phyloP scores from a whole-genome alignment of 2,797 vertebrate genomes.

The Halcyon badia region DNA sequence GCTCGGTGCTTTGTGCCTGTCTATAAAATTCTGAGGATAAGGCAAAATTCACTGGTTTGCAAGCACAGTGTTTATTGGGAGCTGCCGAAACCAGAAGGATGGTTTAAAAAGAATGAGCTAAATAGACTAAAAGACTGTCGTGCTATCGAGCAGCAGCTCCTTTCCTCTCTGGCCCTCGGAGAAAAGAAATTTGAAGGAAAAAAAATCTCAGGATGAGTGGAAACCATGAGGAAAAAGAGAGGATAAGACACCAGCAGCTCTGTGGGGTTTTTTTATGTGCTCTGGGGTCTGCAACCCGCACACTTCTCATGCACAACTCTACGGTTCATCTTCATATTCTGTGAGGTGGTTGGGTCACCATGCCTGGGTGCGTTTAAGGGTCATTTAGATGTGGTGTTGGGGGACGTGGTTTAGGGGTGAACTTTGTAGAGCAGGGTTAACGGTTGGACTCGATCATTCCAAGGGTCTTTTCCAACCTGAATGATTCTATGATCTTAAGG shows the following conservation, averaged over 20 bases:
- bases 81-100: background rate
- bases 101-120: background rate
- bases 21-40: background rate
- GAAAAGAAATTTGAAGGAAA: background rate
- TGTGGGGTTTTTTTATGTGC: background rate
- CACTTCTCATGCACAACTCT: background rate
- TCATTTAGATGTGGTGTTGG: too few relatives aligned
- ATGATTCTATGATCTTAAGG: background rate
- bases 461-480: too few relatives aligned
- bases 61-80: background rate
- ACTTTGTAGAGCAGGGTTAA: too few relatives aligned
- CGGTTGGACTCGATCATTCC: too few relatives aligned
- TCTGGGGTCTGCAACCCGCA: fast-evolving
- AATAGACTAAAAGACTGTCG: background rate
- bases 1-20: background rate
- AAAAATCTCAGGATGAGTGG: background rate
- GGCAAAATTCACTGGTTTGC: constrained; percentile 20
- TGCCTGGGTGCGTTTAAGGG: too few relatives aligned
- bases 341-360: too few relatives aligned
- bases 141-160: background rate
- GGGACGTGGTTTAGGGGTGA: too few relatives aligned
- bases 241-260: background rate
- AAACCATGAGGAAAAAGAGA: background rate
- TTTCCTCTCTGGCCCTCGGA: background rate
- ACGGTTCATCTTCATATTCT: background rate